phyloP scores from a whole-genome alignment of 2,113 vertebrate genomes.

The Plestiodon gilberti region DNA sequence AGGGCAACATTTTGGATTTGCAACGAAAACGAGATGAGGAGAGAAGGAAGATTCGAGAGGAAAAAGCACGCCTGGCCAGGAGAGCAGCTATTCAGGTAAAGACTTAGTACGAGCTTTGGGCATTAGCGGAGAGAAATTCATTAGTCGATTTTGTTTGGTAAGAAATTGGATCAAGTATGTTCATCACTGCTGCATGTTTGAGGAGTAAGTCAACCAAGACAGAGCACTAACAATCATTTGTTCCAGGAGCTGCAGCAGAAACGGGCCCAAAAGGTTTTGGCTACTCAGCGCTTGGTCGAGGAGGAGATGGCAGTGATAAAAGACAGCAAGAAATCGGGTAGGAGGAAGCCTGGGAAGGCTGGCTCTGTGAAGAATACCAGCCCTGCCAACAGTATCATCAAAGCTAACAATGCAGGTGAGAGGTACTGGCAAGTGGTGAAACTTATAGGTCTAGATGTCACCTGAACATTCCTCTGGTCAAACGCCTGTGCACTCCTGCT shows the following conservation, averaged over 20 bases:
- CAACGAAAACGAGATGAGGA: slow-evolving; percentile 80
- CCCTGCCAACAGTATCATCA: slow-evolving; percentile 52
- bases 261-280: slow-evolving; percentile 75
- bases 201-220: neutral
- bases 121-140: neutral
- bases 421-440: neutral
- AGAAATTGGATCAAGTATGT: neutral
- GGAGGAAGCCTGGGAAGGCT: slow-evolving; percentile 69
- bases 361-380: slow-evolving; percentile 28
- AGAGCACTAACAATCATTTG: neutral
- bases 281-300: slow-evolving; percentile 61
- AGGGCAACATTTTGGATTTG: slow-evolving; percentile 67
- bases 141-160: neutral
- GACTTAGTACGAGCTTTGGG: rapidly evolving
- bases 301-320: slow-evolving; percentile 62
- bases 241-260: slow-evolving; percentile 90
- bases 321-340: slow-evolving; percentile 63
- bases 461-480: neutral
- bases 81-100: slow-evolving; percentile 86
- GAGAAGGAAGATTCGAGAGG: slow-evolving; percentile 85
- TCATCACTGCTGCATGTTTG: neutral
- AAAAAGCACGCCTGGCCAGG: slow-evolving; percentile 87
- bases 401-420: slow-evolving; percentile 85
- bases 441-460: neutral
- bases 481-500: neutral